Evolutionary conservation across 2,888 invertebrate genomes (phyloP), one percentile per base, ranked within the genome.

Genomic region (Cheilosia urbana): DNA sequence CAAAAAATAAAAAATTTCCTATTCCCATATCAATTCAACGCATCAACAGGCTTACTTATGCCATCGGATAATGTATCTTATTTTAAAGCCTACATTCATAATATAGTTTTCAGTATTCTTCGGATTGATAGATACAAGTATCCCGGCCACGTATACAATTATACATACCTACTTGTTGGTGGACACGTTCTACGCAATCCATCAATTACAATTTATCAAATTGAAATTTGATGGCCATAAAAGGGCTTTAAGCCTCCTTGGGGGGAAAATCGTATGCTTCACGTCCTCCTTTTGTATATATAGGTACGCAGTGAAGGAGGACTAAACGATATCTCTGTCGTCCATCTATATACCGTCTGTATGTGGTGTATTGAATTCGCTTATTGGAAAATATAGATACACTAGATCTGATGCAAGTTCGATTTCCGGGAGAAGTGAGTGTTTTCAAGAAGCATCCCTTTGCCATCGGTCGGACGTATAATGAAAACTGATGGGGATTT

Each of bases 131-230:
- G 9, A 9, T 30, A 30, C 9, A 9, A 30, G 30, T 30, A 24
- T 13, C n/a, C 45, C 30, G 19, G 6, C 0, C 9, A 1, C 21
- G 13, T 30, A 30, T 30, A 30, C 9, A 1, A 21, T 6, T 30
- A 30, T 30, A 30, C 9, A 30, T 30, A 30, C 30, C 1, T 30
- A 34, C 21, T 27, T 17, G 34, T 5, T 69, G 47, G 24, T 37
- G 51, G 40, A 17, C 62, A 71, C 58, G 40, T 51, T 37, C 30
- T 51, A 62, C 51, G 72, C 62, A 62, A 51, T 72, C 60, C 73
- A 75, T 75, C 73, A 75, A 75, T 75, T 65, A 57, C 65, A 75
- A 75, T 75, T 65, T 65, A 65, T 47, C 57, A 63, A 65, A 65
- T 75, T 47, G 57, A 63, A 63, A 57, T 57, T 65, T 75, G 63